These are phyloP conservation scores for Phaonia tiefii DNA, from an alignment of 2,888 invertebrate genomes.

Conservation along the genomic window DNA sequence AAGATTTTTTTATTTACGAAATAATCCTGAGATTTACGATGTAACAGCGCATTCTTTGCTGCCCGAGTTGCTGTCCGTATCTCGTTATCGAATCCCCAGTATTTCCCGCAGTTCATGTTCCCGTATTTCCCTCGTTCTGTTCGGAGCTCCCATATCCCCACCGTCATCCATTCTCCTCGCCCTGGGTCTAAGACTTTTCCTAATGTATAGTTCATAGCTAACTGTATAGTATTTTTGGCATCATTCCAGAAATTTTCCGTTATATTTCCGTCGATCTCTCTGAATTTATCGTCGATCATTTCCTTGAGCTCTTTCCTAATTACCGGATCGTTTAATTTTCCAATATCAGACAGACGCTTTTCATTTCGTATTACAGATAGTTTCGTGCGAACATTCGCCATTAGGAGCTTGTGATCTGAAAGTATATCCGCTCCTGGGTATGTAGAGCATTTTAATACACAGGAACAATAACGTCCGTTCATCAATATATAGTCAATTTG, in stretches of 20 bases:
- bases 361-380: neutral
- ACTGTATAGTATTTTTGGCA: neutral
- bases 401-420: no score
- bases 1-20: no score
- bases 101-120: neutral
- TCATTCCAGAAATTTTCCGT: neutral
- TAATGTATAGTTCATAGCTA: no score
- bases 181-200: no score
- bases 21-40: no score
- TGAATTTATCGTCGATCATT: neutral
- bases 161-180: constrained; percentile 3
- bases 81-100: neutral
- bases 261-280: neutral
- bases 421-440: neutral
- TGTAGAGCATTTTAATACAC: neutral
- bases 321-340: no score
- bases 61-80: neutral
- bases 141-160: neutral
- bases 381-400: neutral
- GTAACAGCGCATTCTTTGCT: neutral
- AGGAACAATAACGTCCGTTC: constrained; percentile 5
- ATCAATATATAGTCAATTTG: neutral
- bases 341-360: neutral
- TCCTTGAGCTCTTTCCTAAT: neutral
- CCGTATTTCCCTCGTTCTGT: neutral